Percentiles rank a stretch among this genome's conserved stretches.
Evolutionary conservation across 2,113 vertebrate genomes (phyloP).

Genomic region (Mustelus asterias): DNA sequence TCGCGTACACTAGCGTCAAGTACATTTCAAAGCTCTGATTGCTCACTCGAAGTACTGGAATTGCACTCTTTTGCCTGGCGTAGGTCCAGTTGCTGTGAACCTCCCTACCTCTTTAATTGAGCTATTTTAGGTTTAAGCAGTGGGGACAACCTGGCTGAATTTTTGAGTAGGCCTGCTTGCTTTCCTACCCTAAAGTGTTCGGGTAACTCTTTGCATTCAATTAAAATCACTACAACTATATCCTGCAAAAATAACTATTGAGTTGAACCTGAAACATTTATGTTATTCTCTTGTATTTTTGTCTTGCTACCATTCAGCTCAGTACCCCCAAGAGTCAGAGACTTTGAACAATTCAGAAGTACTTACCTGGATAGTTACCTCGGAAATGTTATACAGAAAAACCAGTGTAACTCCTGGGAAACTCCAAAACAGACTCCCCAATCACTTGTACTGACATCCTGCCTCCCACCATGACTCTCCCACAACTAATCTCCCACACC

Average conservation of each 20-base stretch:
- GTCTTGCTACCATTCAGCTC: not conserved
- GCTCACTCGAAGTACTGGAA: not conserved
- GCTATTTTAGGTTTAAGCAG: not conserved
- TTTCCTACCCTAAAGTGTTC: not conserved
- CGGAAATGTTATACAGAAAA: no score
- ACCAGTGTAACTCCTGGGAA: no score
- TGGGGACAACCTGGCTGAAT: not conserved
- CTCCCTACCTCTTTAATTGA: not conserved
- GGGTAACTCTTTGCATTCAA: not conserved
- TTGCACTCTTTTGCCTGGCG: not conserved
- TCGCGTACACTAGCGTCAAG: no score
- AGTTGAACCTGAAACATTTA: not conserved
- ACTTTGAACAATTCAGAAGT: no score
- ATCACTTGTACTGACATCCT: no score
- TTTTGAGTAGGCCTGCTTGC: not conserved
- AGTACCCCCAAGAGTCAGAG: not conserved
- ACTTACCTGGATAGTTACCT: no score
- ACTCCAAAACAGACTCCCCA: no score
- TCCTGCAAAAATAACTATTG: not conserved
- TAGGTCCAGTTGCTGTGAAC: not conserved
- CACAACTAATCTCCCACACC: no score
- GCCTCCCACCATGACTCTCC: no score
- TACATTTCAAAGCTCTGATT: not conserved
- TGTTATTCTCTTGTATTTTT: not conserved
- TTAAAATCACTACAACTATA: not conserved